These are phyloP conservation scores for Recurvirostra avosetta DNA, from an alignment of 2,113 vertebrate species.

Conservation along the genomic window DNA sequence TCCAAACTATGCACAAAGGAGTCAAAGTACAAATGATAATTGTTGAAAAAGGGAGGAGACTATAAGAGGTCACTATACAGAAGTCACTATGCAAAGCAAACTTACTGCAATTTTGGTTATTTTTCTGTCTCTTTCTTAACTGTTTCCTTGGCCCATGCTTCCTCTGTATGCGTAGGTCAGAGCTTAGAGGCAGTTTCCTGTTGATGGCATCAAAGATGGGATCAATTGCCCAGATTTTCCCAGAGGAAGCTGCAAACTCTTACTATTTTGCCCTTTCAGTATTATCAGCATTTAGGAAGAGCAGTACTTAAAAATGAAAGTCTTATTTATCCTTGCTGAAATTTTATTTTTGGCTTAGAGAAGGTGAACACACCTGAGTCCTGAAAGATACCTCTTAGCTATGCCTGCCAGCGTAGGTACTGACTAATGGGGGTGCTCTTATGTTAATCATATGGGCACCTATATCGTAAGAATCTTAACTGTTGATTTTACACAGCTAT, in stretches of 20 bases:
- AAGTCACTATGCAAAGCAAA: not conserved
- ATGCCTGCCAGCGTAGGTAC: not conserved
- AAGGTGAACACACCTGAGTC: not conserved
- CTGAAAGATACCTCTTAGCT: not conserved
- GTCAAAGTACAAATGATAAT: not conserved
- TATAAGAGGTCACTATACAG: not conserved
- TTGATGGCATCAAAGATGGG: not conserved
- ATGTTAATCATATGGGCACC: not conserved
- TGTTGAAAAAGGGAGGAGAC: not conserved
- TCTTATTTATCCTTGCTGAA: not conserved
- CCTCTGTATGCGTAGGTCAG: not conserved
- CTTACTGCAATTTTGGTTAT: not conserved
- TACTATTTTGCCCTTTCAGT: not conserved
- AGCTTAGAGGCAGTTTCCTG: not conserved
- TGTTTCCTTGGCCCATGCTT: not conserved
- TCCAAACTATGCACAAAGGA: not conserved
- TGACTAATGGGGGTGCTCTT: fast-evolving
- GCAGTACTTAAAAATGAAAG: not conserved
- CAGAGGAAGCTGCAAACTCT: not conserved
- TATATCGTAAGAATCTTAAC: not conserved
- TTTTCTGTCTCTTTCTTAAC: not conserved
- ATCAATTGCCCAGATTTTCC: not conserved
- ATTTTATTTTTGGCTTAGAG: not conserved
- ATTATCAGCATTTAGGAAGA: not conserved
- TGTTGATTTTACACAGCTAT: not conserved